Evolutionary conservation across 2,797 vertebrate species (phyloP).

Genomic region (Scleropages formosus): DNA sequence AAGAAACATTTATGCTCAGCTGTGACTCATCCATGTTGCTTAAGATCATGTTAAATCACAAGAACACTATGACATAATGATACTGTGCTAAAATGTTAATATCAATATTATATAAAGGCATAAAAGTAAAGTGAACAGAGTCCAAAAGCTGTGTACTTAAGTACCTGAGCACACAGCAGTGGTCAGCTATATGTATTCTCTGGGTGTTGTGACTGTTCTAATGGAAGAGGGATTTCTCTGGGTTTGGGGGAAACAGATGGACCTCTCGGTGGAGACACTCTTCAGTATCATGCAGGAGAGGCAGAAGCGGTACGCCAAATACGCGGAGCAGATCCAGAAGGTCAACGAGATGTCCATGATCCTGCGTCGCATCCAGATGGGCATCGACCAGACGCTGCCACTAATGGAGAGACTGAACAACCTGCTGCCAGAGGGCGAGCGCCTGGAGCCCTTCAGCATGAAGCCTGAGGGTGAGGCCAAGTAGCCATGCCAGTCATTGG

Average conservation of each 20-base stretch:
- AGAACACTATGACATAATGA: no score
- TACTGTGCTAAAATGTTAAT: no score
- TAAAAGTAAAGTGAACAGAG: no score
- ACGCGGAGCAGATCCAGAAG: conserved; percentile 98
- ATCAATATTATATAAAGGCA: no score
- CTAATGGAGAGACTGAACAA: conserved; percentile 95
- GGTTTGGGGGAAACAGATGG: conserved; percentile 75
- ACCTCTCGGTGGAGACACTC: conserved; percentile 87
- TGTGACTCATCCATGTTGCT: no score
- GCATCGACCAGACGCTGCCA: conserved; percentile 92
- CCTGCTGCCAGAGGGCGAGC: conserved; percentile 88
- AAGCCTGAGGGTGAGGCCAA: conserved; percentile 73
- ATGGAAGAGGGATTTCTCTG: neutral
- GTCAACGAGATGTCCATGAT: conserved; percentile 99
- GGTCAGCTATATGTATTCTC: neutral
- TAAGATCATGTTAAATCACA: no score
- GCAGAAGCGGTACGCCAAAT: conserved; percentile 96
- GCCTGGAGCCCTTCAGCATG: conserved; percentile 94
- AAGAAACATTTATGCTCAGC: no score
- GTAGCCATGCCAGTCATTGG: conserved; percentile 32
- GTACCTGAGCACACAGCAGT: no score
- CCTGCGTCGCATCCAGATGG: conserved; percentile 97
- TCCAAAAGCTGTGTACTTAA: no score
- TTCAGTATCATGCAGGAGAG: conserved; percentile 98
- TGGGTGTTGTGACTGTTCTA: conserved; percentile 19